Conservation (phyloP, 2,797 vertebrate species). For the Lagodon rhomboides region DNA sequence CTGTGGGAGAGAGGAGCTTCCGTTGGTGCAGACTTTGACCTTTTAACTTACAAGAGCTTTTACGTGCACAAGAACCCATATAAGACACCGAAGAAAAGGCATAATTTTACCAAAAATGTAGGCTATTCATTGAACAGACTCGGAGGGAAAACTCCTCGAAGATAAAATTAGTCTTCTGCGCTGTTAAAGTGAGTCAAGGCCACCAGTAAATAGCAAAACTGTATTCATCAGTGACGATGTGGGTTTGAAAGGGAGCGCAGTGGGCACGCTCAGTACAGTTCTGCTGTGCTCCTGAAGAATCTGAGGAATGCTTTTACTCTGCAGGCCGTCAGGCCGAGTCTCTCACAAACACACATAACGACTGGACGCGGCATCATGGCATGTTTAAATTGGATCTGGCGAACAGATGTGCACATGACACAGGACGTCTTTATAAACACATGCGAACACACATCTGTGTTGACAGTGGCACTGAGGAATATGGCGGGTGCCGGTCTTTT, state of each 20-base stretch:
- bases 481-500: slow-evolving; percentile 40
- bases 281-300: slow-evolving; percentile 80
- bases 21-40: too few relatives aligned
- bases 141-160: neutral
- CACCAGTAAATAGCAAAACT: slow-evolving; percentile 8
- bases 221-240: slow-evolving; percentile 33
- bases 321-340: slow-evolving; percentile 65
- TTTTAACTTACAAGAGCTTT: too few relatives aligned
- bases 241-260: slow-evolving; percentile 44
- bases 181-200: neutral
- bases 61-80: too few relatives aligned
- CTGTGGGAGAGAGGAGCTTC: too few relatives aligned
- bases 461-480: slow-evolving; percentile 16
- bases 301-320: slow-evolving; percentile 81
- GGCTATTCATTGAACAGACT: neutral
- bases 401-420: slow-evolving; percentile 67
- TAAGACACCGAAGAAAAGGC: too few relatives aligned
- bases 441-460: slow-evolving; percentile 18
- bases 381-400: slow-evolving; percentile 62
- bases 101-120: neutral
- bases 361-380: slow-evolving; percentile 55
- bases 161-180: neutral
- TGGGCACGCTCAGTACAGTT: slow-evolving; percentile 58
- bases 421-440: slow-evolving; percentile 40
- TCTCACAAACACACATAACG: slow-evolving; percentile 58